These are phyloP conservation scores for Merodon equestris DNA, from an alignment of 2,888 invertebrate genomes.

Conservation along the genomic window DNA sequence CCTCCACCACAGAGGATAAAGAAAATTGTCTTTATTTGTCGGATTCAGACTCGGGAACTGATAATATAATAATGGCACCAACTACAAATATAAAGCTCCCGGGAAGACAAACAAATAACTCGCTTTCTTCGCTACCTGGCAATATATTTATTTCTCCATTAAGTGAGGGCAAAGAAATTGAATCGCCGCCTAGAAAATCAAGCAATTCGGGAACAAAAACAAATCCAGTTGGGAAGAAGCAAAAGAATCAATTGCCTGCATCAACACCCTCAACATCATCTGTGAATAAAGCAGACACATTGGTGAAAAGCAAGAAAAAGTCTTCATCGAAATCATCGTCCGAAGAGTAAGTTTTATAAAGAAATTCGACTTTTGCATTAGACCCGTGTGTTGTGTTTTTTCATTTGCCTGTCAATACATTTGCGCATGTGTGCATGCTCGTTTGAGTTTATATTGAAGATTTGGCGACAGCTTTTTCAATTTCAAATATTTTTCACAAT, in stretches of 20 bases:
- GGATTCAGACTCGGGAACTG: slow-evolving; percentile 59
- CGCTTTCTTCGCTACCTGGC: slow-evolving; percentile 89
- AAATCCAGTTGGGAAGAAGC: slow-evolving; percentile 42
- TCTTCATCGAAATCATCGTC: slow-evolving; percentile 60
- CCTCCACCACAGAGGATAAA: slow-evolving; percentile 61
- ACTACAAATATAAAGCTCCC: slow-evolving; percentile 79
- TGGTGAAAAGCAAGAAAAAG: slow-evolving; percentile 52
- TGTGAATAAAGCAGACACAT: slow-evolving; percentile 27
- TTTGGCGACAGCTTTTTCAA: no score
- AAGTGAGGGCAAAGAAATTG: slow-evolving; percentile 63
- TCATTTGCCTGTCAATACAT: no score
- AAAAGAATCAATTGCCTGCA: slow-evolving; percentile 50
- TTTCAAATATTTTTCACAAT: no score
- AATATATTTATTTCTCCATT: slow-evolving; percentile 85
- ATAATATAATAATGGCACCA: slow-evolving; percentile 76
- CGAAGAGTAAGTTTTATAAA: slow-evolving; percentile 58
- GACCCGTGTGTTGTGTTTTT: not conserved
- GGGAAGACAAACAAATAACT: slow-evolving; percentile 92
- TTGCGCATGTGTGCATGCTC: no score
- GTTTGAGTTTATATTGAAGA: no score
- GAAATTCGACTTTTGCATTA: not conserved
- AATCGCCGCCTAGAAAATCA: slow-evolving; percentile 31
- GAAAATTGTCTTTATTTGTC: slow-evolving; percentile 61
- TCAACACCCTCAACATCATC: slow-evolving; percentile 42
- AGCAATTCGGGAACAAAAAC: slow-evolving; percentile 51